Conservation (phyloP, 2,113 vertebrate species). For the Tauraco erythrolophus region DNA sequence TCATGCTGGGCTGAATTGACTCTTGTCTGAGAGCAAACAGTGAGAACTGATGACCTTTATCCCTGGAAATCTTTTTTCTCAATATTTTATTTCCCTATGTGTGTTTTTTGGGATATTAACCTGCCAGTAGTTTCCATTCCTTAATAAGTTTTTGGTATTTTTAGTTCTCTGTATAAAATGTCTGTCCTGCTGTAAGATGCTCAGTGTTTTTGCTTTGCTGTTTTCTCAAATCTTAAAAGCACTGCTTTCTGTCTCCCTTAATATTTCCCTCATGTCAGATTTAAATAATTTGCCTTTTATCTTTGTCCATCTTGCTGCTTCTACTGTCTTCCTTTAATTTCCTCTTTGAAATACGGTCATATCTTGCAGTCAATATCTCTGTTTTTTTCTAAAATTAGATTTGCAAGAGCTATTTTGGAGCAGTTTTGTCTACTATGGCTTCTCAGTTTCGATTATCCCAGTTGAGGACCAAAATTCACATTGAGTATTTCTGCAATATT, state of each 20-base stretch:
- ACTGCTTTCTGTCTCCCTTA: constrained; percentile 38
- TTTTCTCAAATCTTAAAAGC: constrained; percentile 48
- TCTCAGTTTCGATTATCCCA: not conserved
- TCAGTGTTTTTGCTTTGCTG: constrained; percentile 48
- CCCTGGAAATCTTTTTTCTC: not conserved
- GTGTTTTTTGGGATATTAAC: not conserved
- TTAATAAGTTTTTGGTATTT: constrained; percentile 2
- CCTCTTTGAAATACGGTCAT: not conserved
- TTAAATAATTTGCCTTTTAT: constrained; percentile 68
- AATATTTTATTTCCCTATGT: not conserved
- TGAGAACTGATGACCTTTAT: not conserved
- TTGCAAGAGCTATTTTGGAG: not conserved
- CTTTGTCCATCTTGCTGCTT: constrained; percentile 28
- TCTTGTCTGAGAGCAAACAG: fast-evolving
- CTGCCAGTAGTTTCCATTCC: not conserved
- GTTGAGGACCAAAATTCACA: not conserved
- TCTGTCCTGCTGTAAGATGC: constrained; percentile 10
- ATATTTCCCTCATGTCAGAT: constrained; percentile 62
- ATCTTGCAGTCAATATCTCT: not conserved
- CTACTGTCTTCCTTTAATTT: constrained; percentile 42
- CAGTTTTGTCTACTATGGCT: not conserved
- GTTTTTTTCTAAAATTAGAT: not conserved
- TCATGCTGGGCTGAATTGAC: fast-evolving
- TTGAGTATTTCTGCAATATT: not conserved
- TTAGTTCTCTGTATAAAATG: constrained; percentile 15